Percentiles rank a stretch among this genome's conserved stretches.
These are phyloP conservation scores for Elmis aenea DNA, from an alignment of 2,888 invertebrate species.

Conservation along the genomic window DNA sequence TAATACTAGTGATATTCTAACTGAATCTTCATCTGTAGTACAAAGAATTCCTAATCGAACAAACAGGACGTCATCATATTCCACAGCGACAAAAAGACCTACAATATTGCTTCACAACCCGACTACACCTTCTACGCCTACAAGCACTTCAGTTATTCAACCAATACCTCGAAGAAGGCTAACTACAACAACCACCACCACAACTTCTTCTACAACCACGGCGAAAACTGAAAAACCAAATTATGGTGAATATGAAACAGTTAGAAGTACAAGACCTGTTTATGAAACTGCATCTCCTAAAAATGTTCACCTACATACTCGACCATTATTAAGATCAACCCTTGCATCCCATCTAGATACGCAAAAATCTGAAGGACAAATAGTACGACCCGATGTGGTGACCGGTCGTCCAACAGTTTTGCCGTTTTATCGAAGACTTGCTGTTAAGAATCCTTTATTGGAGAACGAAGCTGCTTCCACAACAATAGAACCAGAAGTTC, in stretches of 20 bases:
- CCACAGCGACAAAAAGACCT: conserved; percentile 56
- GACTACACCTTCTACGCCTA: conserved; percentile 52
- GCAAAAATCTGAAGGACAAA: conserved; percentile 39
- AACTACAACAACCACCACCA: conserved; percentile 41
- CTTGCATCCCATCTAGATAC: conserved; percentile 21
- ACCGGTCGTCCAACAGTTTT: conserved; percentile 35
- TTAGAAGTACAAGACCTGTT: conserved; percentile 37
- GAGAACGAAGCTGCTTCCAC: conserved; percentile 44
- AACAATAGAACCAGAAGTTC: conserved; percentile 42
- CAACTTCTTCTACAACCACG: conserved; percentile 39
- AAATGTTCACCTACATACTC: conserved; percentile 28
- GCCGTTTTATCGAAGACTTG: conserved; percentile 32
- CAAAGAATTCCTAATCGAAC: conserved; percentile 43
- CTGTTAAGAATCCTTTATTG: conserved; percentile 40
- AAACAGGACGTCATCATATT: conserved; percentile 47
- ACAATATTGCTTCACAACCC: conserved; percentile 42
- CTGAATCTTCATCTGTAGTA: conserved; percentile 39
- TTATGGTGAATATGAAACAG: conserved; percentile 33
- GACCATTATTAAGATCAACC: conserved; percentile 32
- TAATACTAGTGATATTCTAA: conserved; percentile 50
- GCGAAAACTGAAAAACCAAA: conserved; percentile 31
- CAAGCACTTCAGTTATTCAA: conserved; percentile 60
- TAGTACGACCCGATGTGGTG: conserved; percentile 37
- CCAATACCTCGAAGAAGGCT: conserved; percentile 57
- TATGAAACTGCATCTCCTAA: conserved; percentile 42